Percentiles rank a stretch among this genome's conserved stretches.
These are phyloP conservation scores for Conistra vaccinii DNA, from an alignment of 2,888 invertebrate species.

Conservation along the genomic window DNA sequence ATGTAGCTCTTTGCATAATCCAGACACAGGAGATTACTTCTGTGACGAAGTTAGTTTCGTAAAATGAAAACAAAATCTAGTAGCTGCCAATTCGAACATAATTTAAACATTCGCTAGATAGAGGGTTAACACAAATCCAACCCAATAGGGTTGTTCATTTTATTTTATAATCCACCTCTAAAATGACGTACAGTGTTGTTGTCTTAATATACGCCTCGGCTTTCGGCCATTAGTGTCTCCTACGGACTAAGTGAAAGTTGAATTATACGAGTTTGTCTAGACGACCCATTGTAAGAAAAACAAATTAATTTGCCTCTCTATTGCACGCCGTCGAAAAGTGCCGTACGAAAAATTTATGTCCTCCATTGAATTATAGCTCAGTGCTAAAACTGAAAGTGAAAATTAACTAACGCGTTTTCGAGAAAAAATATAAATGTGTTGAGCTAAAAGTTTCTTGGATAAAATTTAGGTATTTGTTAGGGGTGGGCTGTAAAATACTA, in stretches of 20 bases:
- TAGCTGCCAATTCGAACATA: background rate
- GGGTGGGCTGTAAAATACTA: slow-evolving; percentile 26
- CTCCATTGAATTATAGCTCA: slow-evolving; percentile 84
- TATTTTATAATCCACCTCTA: slow-evolving; percentile 65
- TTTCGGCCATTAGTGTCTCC: slow-evolving; percentile 85
- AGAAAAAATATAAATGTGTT: slow-evolving; percentile 60
- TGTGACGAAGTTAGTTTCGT: background rate
- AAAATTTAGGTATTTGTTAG: slow-evolving; percentile 45
- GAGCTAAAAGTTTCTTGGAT: slow-evolving; percentile 31
- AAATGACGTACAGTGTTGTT: slow-evolving; percentile 76
- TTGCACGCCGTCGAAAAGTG: slow-evolving; percentile 85
- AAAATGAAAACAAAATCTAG: background rate
- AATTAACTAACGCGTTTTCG: slow-evolving; percentile 77
- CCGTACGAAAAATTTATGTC: slow-evolving; percentile 85
- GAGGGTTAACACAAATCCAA: slow-evolving; percentile 23
- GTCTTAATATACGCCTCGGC: slow-evolving; percentile 78
- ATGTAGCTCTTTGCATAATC: background rate
- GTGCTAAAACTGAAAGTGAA: slow-evolving; percentile 79
- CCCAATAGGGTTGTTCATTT: slow-evolving; percentile 16
- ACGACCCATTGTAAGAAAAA: slow-evolving; percentile 89
- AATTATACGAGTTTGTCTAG: slow-evolving; percentile 90
- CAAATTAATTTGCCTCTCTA: slow-evolving; percentile 88
- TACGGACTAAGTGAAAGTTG: slow-evolving; percentile 88
- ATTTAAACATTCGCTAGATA: background rate
- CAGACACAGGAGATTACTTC: slow-evolving; percentile 12